Evolutionary conservation across 2,113 vertebrate species (phyloP), one percentile per base, ranked within the genome.

Genomic region (Nerophis ophidion): DNA sequence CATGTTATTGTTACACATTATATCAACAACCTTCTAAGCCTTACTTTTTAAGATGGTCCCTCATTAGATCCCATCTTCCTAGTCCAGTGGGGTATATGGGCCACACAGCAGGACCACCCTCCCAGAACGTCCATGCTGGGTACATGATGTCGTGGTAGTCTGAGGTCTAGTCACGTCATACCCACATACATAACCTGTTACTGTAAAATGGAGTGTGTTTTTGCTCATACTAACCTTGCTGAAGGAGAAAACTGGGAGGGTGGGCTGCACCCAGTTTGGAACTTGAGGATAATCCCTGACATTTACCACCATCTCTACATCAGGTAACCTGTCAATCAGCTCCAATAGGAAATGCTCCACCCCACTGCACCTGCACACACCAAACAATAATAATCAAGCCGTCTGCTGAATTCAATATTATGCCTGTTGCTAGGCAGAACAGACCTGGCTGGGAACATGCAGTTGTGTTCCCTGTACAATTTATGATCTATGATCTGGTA

Each of bases 111-210:
- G 97, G 97, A 7, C 97, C 97, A 7, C 97, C 97, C 89, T 98
- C 97, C 97, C 97, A 99, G 74, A 99, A 99, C 0, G 97, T 99
- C 97, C 97, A 99, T 0, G 97, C 96, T 57, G 96, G 97, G 63
- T 99, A 99, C 97, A 98, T 96, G 80, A 98, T 96, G 76, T 98
- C 97, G 66, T 85, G 83, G 84, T 98, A 98, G 58, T 98, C 95
- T 16, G 87, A 63, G 0, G 95, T 99, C 97, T 99, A 71, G 59
- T 19, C 40, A 11, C 34, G 42, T 4, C 55, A 48, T n/a, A 8
- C 47, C n/a, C 4, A 48, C 47, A 48, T 8, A 48, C 8, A 59
- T 14, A n/a, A 48, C 14, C 34, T 53, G 5, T 50, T 49, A 50
- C 2, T 16, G 8, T 6, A 47, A 14, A 44, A 44, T 3, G 38